Base-by-base conservation (phyloP, 2,888 invertebrate species). In the Orthonychiurus folsomi region DNA sequence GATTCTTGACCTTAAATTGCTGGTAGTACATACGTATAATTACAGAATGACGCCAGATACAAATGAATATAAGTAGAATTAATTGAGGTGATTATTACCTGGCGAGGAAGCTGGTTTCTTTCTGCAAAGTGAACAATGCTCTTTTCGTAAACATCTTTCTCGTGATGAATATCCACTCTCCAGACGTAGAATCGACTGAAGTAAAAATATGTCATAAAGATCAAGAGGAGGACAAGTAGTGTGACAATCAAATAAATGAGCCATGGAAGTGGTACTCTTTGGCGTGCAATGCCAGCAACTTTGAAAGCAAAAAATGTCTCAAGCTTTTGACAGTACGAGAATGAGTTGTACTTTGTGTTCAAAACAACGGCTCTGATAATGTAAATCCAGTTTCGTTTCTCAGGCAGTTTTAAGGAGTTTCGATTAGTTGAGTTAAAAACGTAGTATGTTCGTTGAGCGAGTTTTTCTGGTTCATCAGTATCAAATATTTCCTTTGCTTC, bases 321-420 rank as follows among this genome's bases (percentile, higher is more conserved):
- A 21, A 72, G 58, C 3, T 53, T 28, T 28, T 63, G 60, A 25
- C 72, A 72, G 37, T 63, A 72, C 1, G 70, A 69, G 53, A 67
- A 72, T n/a, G 65, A 47, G 62, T 72, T 72, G 50, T 66, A 65
- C 1, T 66, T 50, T 0, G 72, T 71, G 56, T 72, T 72, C 18
- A 72, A 24, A 0, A 68, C 65, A 2, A 67, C 67, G 3, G 72
- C 72, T 26, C 72, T 56, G 26, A 72, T 67, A 12, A 72, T 57
- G 24, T 65, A 69, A 3, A 72, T 63, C 57, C 67, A 67, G 54
- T 72, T 70, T 26, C 72, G 28, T 2, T 69, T 62, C 23, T 60
- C 62, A 3, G 37, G 24, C 61, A 70, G 66, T 50, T 59, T 64
- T 27, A 72, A 37, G 1, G 52, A 24, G 58, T 72, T 72, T 2